phyloP scores from a whole-genome alignment of 37 sponge, comb jelly and placozoan genomes.

The Tethya wilhelma region DNA sequence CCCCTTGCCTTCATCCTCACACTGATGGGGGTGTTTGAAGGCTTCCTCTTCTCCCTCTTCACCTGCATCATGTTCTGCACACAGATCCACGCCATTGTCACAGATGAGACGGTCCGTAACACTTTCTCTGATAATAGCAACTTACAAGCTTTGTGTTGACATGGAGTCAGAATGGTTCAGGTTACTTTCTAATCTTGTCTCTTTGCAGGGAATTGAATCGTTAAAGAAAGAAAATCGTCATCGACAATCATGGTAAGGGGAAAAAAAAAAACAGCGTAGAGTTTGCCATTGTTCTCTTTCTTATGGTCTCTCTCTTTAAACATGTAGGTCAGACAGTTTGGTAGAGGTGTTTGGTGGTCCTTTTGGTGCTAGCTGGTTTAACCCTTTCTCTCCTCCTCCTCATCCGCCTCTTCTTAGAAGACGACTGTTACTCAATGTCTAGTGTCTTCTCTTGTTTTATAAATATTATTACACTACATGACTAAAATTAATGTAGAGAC shows the following conservation, averaged over 20 bases:
- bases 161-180: neutral
- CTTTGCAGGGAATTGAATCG: conserved; percentile 80
- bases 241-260: conserved; percentile 51
- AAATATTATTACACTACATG: too few relatives aligned
- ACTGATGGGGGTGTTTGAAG: conserved; percentile 89
- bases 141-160: neutral
- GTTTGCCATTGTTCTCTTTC: neutral
- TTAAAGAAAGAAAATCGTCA: conserved; percentile 75
- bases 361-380: conserved; percentile 75
- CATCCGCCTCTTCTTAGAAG: conserved; percentile 15
- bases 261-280: too few relatives aligned
- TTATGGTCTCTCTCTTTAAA: too few relatives aligned
- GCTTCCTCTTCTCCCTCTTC: conserved; percentile 95
- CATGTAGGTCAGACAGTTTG: conserved; percentile 76
- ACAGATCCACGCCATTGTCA: conserved; percentile 91
- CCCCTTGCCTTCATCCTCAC: conserved; percentile 87
- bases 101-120: conserved; percentile 94
- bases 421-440: conserved; percentile 9
- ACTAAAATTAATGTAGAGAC: too few relatives aligned
- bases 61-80: conserved; percentile 97
- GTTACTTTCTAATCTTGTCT: neutral
- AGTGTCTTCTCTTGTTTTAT: too few relatives aligned
- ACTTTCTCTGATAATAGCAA: neutral
- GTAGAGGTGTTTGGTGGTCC: conserved; percentile 86
- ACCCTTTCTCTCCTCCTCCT: conserved; percentile 81